Evolutionary conservation across 2,797 vertebrate species (phyloP).

Genomic region (Capromys pilorides): DNA sequence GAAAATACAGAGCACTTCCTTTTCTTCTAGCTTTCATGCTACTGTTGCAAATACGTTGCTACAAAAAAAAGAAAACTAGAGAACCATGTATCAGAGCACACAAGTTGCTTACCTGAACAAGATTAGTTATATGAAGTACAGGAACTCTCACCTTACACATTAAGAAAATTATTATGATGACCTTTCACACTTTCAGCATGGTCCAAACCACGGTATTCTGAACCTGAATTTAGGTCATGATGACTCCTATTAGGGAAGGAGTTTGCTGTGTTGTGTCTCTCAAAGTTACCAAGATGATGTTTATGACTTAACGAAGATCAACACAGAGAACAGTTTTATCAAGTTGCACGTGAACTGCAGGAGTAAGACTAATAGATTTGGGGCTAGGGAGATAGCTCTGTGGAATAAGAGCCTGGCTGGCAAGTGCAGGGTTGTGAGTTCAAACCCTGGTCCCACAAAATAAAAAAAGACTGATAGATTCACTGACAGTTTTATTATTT

Average conservation of each 20-base stretch:
- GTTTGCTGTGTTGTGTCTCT: conserved; percentile 17
- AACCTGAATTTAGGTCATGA: not conserved
- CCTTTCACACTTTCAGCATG: not conserved
- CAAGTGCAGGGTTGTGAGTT: too few relatives aligned
- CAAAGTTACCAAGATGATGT: conserved; percentile 45
- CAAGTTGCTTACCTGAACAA: not conserved
- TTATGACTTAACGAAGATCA: conserved; percentile 11
- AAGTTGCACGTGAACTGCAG: not conserved
- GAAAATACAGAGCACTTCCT: not conserved
- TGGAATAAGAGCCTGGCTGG: too few relatives aligned
- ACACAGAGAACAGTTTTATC: conserved; percentile 24
- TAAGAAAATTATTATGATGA: not conserved
- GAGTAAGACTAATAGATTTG: not conserved
- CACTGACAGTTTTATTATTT: not conserved
- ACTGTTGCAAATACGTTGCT: not conserved
- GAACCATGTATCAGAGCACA: not conserved
- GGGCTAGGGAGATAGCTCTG: too few relatives aligned
- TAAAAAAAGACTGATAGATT: not conserved
- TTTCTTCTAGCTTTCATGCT: not conserved
- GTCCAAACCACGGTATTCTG: not conserved
- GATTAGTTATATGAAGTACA: not conserved
- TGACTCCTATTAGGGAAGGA: conserved; percentile 5
- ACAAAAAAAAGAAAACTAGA: conserved; percentile 18
- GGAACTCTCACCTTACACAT: not conserved
- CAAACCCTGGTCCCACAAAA: too few relatives aligned